A percentile compares a stretch with the other conserved stretches of the same genome.
These are phyloP conservation scores for Heterodera carotae DNA, from an alignment of 1,140 invertebrate genomes.

Conservation along the genomic window DNA sequence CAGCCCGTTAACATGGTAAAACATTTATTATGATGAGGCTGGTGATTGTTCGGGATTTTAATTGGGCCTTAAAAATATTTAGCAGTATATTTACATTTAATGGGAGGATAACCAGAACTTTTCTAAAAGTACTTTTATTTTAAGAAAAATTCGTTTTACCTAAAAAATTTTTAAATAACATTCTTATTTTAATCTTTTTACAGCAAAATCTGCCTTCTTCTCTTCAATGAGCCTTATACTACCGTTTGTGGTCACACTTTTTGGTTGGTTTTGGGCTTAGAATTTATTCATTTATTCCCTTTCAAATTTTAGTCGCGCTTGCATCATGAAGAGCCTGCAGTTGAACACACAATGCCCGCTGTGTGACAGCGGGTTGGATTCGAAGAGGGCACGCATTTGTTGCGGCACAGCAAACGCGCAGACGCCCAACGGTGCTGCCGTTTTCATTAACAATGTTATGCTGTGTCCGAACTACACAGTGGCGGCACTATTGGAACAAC, in stretches of 20 bases:
- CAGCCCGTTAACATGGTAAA: background rate
- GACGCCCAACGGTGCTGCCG: slow-evolving; percentile 71
- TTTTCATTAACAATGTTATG: slow-evolving; percentile 16
- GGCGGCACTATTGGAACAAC: slow-evolving; percentile 11
- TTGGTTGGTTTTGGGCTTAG: slow-evolving; percentile 71
- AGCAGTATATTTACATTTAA: background rate
- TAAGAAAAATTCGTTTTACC: too few relatives aligned
- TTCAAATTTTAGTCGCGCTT: slow-evolving; percentile 68
- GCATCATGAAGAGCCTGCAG: slow-evolving; percentile 79
- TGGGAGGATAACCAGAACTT: background rate
- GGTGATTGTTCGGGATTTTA: background rate
- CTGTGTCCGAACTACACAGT: slow-evolving; percentile 28
- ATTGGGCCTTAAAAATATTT: background rate
- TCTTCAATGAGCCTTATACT: slow-evolving; percentile 86
- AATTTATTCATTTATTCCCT: too few relatives aligned
- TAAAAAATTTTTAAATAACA: background rate
- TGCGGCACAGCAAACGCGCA: slow-evolving; percentile 71
- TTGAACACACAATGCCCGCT: slow-evolving; percentile 78
- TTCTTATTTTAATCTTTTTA: slow-evolving; percentile 11
- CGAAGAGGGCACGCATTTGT: slow-evolving; percentile 74
- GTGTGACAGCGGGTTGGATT: slow-evolving; percentile 47
- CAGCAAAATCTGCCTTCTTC: slow-evolving; percentile 78
- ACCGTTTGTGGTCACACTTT: slow-evolving; percentile 92
- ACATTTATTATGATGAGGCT: background rate
- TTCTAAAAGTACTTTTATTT: too few relatives aligned